Conservation (phyloP, 2,797 vertebrate species). For the Crenuchus spilurus region DNA sequence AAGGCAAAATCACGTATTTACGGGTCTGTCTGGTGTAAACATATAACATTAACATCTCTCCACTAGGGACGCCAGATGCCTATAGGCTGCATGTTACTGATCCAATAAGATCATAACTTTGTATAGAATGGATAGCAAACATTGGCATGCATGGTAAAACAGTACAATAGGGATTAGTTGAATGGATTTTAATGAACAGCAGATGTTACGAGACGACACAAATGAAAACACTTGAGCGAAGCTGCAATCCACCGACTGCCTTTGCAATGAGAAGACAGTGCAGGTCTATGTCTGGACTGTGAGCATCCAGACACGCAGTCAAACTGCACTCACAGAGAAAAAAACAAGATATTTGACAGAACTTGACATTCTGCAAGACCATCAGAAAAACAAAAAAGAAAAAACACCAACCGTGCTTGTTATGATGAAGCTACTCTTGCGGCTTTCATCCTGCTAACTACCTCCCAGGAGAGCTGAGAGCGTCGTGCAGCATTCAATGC, state of each 20-base stretch:
- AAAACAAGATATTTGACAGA: not conserved
- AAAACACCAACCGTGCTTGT: conserved; percentile 6
- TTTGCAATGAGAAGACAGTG: conserved; percentile 16
- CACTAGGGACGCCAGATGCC: not conserved
- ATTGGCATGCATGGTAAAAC: conserved; percentile 26
- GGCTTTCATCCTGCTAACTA: conserved; percentile 38
- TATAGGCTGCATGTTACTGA: not conserved
- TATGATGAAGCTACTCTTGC: conserved; percentile 34
- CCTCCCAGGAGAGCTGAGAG: conserved; percentile 12
- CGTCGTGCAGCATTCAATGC: conserved; percentile 14
- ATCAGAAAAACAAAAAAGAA: conserved; percentile 7
- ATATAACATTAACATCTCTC: not conserved
- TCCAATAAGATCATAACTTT: not conserved
- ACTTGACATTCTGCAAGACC: conserved; percentile 25
- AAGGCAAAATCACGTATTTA: not conserved
- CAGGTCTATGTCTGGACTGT: not conserved
- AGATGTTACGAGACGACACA: conserved; percentile 38
- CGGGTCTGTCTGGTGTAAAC: not conserved
- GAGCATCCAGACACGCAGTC: not conserved
- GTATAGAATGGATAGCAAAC: not conserved
- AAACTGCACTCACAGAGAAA: conserved; percentile 5
- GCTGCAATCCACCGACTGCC: conserved; percentile 1
- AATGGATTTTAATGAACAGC: conserved; percentile 25
- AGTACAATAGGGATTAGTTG: conserved; percentile 9
- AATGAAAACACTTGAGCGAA: not conserved